A percentile compares a stretch with the other conserved stretches of the same genome.
Evolutionary conservation across 2,797 vertebrate genomes (phyloP).

Genomic region (Bovichtus diacanthus): DNA sequence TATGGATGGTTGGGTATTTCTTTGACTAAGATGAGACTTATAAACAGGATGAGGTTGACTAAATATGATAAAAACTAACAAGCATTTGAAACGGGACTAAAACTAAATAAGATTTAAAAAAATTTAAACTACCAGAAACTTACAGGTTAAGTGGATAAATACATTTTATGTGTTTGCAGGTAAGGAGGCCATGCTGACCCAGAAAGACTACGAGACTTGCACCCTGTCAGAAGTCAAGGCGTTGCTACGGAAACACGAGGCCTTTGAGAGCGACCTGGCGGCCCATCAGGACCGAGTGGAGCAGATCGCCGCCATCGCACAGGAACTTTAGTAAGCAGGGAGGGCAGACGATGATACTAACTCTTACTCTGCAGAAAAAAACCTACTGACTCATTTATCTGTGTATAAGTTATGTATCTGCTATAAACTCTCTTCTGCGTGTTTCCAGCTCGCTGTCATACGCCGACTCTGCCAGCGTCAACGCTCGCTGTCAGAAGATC

Average conservation of each 20-base stretch:
- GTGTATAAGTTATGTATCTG: not conserved
- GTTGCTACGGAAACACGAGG: constrained; percentile 93
- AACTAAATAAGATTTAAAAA: not conserved
- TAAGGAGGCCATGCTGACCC: constrained; percentile 92
- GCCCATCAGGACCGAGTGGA: constrained; percentile 97
- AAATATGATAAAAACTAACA: too few relatives aligned
- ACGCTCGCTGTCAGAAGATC: constrained; percentile 95
- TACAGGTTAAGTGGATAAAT: not conserved
- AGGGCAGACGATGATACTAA: not conserved
- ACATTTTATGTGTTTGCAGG: constrained; percentile 72
- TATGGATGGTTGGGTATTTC: too few relatives aligned
- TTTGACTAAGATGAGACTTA: too few relatives aligned
- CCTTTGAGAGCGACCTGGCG: constrained; percentile 95
- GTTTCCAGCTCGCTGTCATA: constrained; percentile 92
- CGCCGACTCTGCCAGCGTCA: constrained; percentile 93
- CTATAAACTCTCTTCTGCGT: not conserved
- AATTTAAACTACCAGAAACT: not conserved
- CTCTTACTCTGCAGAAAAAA: not conserved
- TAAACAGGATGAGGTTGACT: not conserved
- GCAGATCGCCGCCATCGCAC: constrained; percentile 96
- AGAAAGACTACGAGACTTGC: constrained; percentile 92
- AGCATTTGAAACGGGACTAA: too few relatives aligned
- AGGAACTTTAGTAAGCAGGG: constrained; percentile 92
- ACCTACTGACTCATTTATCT: not conserved
- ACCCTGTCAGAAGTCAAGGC: constrained; percentile 94